A percentile compares a stretch with the other conserved stretches of the same genome.
Conservation (phyloP, 1,140 invertebrate genomes). For the Macrocentrus cingulum region DNA sequence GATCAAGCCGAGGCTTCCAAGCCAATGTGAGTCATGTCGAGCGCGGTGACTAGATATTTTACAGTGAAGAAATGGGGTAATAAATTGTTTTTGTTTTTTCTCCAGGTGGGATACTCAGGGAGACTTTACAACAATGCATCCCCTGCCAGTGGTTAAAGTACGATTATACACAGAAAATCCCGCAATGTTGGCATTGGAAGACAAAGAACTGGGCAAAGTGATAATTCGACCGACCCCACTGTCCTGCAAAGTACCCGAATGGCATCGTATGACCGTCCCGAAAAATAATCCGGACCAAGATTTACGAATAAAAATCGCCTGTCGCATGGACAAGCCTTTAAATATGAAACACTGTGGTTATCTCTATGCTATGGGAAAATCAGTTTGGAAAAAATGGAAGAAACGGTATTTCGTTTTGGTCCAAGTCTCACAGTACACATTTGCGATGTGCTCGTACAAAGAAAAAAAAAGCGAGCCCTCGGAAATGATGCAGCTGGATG, state of each 20-base stretch:
- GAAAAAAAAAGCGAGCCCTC: conserved; percentile 99
- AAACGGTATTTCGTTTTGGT: conserved; percentile 97
- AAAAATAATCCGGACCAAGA: conserved; percentile 96
- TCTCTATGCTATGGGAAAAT: conserved; percentile 93
- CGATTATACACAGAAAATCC: conserved; percentile 97
- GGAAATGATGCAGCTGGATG: conserved; percentile 99
- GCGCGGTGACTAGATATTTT: too few relatives aligned
- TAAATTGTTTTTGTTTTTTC: background rate
- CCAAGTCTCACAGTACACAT: conserved; percentile 99
- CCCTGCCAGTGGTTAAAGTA: conserved; percentile 95
- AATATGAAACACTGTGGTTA: conserved; percentile 98
- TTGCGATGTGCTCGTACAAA: conserved; percentile 99
- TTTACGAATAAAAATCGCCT: conserved; percentile 95
- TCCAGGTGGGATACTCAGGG: conserved; percentile 94
- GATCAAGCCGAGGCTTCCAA: conserved; percentile 99
- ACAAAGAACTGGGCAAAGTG: conserved; percentile 97
- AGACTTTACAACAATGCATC: conserved; percentile 97
- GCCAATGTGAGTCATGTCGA: conserved; percentile 84
- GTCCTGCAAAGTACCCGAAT: conserved; percentile 91
- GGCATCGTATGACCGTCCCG: conserved; percentile 95
- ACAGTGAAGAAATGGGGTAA: too few relatives aligned
- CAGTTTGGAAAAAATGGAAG: conserved; percentile 99
- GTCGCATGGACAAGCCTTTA: conserved; percentile 97
- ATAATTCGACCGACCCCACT: conserved; percentile 88
- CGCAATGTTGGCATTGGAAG: conserved; percentile 95